Percentiles rank a stretch among this genome's conserved stretches.
Evolutionary conservation across 2,888 invertebrate species (phyloP).

Genomic region (Brachypalpus laphriformis): DNA sequence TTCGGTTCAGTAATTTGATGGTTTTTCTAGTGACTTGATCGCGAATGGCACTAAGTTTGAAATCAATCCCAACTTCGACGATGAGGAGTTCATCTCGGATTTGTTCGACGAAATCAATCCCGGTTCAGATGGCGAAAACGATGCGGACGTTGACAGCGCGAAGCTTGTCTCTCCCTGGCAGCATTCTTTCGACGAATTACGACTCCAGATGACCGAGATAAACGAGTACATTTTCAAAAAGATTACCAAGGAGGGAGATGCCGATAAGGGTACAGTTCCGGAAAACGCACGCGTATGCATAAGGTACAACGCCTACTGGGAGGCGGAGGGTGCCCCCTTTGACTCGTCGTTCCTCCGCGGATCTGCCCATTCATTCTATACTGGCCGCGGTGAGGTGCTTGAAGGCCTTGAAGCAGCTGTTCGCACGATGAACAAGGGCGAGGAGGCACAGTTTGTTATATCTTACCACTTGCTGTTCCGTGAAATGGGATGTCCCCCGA

Average conservation of each 20-base stretch:
- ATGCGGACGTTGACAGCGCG: slow-evolving; percentile 61
- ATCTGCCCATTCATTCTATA: slow-evolving; percentile 78
- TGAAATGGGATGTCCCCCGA: slow-evolving; percentile 89
- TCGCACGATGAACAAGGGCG: slow-evolving; percentile 90
- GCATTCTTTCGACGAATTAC: slow-evolving; percentile 79
- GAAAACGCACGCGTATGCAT: slow-evolving; percentile 79
- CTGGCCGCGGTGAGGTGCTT: slow-evolving; percentile 81
- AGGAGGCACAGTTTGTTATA: slow-evolving; percentile 90
- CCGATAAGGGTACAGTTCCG: slow-evolving; percentile 76
- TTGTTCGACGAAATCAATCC: slow-evolving; percentile 77
- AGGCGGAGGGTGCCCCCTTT: slow-evolving; percentile 79
- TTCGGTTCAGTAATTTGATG: not conserved
- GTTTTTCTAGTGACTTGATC: slow-evolving; percentile 76
- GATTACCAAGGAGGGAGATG: slow-evolving; percentile 76
- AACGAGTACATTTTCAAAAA: slow-evolving; percentile 78
- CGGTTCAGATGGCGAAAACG: slow-evolving; percentile 76
- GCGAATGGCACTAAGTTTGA: slow-evolving; percentile 79
- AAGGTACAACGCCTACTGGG: slow-evolving; percentile 81
- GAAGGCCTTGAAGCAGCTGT: slow-evolving; percentile 89
- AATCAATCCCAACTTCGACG: slow-evolving; percentile 78
- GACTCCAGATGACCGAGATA: slow-evolving; percentile 78
- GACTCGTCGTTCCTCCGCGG: slow-evolving; percentile 81
- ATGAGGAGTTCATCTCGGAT: slow-evolving; percentile 75
- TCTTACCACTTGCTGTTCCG: slow-evolving; percentile 90
- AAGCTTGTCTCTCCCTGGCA: slow-evolving; percentile 80